phyloP scores from a whole-genome alignment of 2,113 vertebrate genomes.

The Meles meles region DNA sequence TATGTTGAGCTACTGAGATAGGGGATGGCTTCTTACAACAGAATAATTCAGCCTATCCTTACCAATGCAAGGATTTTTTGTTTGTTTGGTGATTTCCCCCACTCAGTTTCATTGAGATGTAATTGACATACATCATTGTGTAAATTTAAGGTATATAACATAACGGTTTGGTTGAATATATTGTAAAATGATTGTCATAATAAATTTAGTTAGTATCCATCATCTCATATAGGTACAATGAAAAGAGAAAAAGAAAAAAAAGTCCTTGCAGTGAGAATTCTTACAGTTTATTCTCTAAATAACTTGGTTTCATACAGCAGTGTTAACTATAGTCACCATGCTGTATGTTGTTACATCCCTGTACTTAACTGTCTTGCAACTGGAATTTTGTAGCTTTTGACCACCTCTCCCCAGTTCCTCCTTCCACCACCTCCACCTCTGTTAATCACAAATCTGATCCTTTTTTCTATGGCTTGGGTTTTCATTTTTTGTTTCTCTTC shows the following conservation, averaged over 20 bases:
- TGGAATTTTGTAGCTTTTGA: background rate
- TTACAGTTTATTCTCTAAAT: background rate
- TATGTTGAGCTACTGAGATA: background rate
- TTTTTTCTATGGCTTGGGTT: background rate
- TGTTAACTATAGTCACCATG: background rate
- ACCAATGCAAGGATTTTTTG: background rate
- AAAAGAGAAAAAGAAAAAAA: background rate
- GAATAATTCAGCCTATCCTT: background rate
- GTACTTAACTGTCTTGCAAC: background rate
- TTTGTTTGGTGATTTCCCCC: background rate
- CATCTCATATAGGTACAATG: background rate
- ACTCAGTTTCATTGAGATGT: background rate
- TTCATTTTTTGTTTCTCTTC: background rate
- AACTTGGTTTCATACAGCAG: background rate
- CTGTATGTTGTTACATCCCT: fast-evolving
- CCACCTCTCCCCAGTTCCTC: background rate
- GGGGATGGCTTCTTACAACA: background rate
- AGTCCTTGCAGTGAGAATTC: background rate
- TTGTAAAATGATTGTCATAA: background rate
- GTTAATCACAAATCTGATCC: background rate
- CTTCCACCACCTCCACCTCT: background rate
- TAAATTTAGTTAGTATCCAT: background rate
- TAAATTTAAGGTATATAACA: background rate
- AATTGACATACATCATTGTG: background rate
- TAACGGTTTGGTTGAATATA: background rate